Conservation (phyloP, 2,113 vertebrate species). For the Oryzias javanicus region DNA sequence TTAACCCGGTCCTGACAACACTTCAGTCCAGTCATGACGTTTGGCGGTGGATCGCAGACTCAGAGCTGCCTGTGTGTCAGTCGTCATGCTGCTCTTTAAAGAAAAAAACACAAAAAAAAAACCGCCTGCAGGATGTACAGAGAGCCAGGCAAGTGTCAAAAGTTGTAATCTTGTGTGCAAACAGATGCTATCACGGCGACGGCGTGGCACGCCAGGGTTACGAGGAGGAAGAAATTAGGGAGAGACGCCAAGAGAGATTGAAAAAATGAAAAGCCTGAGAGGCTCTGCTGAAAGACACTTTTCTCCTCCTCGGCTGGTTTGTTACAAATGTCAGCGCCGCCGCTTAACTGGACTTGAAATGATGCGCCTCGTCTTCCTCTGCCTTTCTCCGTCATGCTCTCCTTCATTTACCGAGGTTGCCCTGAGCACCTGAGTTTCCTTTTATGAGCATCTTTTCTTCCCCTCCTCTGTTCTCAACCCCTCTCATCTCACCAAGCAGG, state of each 20-base stretch:
- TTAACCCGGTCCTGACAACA: neutral
- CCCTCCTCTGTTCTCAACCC: slow-evolving; percentile 43
- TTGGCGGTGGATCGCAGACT: no score
- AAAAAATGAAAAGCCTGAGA: slow-evolving; percentile 46
- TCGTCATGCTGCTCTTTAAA: slow-evolving; percentile 31
- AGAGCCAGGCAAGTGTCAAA: slow-evolving; percentile 38
- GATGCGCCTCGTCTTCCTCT: slow-evolving; percentile 24
- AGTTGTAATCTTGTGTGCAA: slow-evolving; percentile 36
- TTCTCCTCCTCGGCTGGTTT: slow-evolving; percentile 29
- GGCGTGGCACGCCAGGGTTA: slow-evolving; percentile 67
- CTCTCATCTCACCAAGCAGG: slow-evolving; percentile 58
- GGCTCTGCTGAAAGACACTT: slow-evolving; percentile 4
- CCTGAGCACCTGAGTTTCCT: slow-evolving; percentile 53
- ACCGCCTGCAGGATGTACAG: slow-evolving; percentile 23
- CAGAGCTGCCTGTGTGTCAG: slow-evolving; percentile 14
- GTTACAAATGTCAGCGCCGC: slow-evolving; percentile 58
- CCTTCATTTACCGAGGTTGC: slow-evolving; percentile 57
- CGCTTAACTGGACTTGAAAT: slow-evolving; percentile 61
- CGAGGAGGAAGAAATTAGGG: slow-evolving; percentile 57
- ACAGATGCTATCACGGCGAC: slow-evolving; percentile 73
- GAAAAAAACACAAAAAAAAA: slow-evolving; percentile 8
- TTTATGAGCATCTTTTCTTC: slow-evolving; percentile 42
- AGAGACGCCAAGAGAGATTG: slow-evolving; percentile 51
- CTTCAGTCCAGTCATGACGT: no score
- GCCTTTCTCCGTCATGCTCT: slow-evolving; percentile 35